Evolutionary conservation across 2,797 vertebrate species (phyloP), one percentile per base, ranked within the genome.

Genomic region (Picus viridis): DNA sequence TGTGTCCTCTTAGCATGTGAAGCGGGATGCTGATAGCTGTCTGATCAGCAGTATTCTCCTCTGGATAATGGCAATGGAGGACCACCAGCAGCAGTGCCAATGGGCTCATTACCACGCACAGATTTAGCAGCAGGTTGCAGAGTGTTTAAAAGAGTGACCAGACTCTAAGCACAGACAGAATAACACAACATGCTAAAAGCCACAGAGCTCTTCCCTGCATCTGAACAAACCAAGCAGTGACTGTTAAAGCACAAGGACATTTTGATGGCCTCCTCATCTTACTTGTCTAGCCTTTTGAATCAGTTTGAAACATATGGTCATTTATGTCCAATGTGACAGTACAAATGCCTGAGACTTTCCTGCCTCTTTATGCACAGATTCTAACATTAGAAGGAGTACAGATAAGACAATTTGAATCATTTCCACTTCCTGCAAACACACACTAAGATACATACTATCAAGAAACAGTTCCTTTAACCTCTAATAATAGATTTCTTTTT

Each of bases 371-470:
- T 34, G 41, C 12, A 41, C 3, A n/a, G 17, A 11, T 17, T 65
- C 12, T 30, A 63, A 36, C 16, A 57, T 45, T 57, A 30, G 7
- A 8, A 29, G 41, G 9, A 11, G 8, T 6, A 59, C 3, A 3
- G 4, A 3, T 15, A 54, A 59, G 20, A 18, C n/a, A 34, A 11
- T 16, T 71, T 26, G 69, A 69, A 20, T 13, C 16, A 18, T 75
- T 56, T 84, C 13, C 29, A 59, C 2, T 2, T n/a, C 41, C 17
- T 64, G 26, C 51, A 79, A 62, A 36, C 36, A 58, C 13, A 78
- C 29, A 16, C 6, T 16, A 43, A 16, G 4, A 27, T 0, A 10
- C 0, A 0, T 12, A 65, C 23, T 51, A 51, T 14, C 49, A 12
- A 51, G 23, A 12, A 23, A 51, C 49, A 51, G 49, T 51, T 24